A percentile compares a stretch with the other conserved stretches of the same genome.
phyloP scores from a whole-genome alignment of 2,888 invertebrate genomes.

The Beris chalybata region DNA sequence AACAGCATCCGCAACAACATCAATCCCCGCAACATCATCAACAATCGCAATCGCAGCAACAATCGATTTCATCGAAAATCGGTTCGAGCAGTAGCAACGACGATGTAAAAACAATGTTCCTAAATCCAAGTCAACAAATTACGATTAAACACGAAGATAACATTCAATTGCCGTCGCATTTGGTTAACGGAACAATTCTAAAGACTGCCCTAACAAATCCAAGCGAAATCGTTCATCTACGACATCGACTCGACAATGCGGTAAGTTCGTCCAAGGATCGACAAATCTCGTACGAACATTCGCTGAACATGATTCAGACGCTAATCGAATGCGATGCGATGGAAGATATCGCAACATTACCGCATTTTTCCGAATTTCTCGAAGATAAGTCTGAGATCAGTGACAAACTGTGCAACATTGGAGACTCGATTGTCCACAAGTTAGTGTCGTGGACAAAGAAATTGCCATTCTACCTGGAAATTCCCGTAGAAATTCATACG shows the following conservation, averaged over 20 bases:
- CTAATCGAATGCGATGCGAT: conserved; percentile 96
- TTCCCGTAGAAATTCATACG: conserved; percentile 95
- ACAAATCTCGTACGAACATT: conserved; percentile 79
- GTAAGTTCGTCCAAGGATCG: conserved; percentile 86
- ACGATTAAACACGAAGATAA: conserved; percentile 48
- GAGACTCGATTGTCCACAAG: conserved; percentile 97
- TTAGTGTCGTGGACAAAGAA: conserved; percentile 99
- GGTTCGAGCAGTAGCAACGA: conserved; percentile 30
- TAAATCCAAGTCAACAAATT: conserved; percentile 51
- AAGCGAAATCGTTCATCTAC: conserved; percentile 86
- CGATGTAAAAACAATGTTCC: conserved; percentile 46
- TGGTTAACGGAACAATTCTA: conserved; percentile 89
- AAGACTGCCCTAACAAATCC: conserved; percentile 94
- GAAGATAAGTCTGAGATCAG: conserved; percentile 90
- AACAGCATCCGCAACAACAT: conserved; percentile 55
- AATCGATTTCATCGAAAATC: conserved; percentile 45
- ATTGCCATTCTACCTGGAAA: conserved; percentile 94
- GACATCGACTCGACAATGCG: conserved; percentile 84
- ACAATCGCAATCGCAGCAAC: conserved; percentile 46
- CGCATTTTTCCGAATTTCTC: conserved; percentile 86
- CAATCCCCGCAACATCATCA: conserved; percentile 45
- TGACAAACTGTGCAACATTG: conserved; percentile 91
- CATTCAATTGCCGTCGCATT: conserved; percentile 65
- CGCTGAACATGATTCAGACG: conserved; percentile 86
- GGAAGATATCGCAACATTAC: conserved; percentile 91